phyloP scores from a whole-genome alignment of 2,888 invertebrate species.

The Pollenia griseotomentosa region DNA sequence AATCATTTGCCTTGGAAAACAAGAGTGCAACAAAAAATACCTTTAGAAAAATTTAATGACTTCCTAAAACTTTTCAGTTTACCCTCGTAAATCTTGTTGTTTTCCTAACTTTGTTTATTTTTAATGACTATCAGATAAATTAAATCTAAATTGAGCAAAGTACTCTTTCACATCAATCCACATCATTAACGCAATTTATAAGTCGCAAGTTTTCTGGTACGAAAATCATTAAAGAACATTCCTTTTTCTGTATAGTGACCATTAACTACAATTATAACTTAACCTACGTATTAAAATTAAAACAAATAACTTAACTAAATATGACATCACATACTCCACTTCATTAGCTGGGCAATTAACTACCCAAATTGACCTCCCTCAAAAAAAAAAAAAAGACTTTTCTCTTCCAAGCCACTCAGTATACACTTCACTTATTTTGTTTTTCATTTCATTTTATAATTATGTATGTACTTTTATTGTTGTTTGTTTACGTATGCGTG shows the following conservation, averaged over 20 bases:
- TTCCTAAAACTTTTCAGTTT: background rate
- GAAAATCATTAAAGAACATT: background rate
- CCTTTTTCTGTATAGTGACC: background rate
- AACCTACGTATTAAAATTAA: background rate
- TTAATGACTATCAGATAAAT: background rate
- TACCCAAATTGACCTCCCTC: slow-evolving; percentile 24
- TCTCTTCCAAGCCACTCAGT: background rate
- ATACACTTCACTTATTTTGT: slow-evolving; percentile 28
- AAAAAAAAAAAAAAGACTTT: background rate
- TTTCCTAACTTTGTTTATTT: background rate
- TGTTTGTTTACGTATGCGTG: slow-evolving; percentile 36
- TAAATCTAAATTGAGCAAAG: background rate
- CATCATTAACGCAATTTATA: background rate
- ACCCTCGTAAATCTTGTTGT: background rate
- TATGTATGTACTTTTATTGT: background rate
- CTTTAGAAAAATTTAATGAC: no score
- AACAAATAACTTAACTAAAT: slow-evolving; percentile 5
- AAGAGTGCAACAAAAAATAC: no score
- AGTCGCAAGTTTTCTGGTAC: background rate
- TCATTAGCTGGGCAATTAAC: slow-evolving; percentile 50
- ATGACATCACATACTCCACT: slow-evolving; percentile 35
- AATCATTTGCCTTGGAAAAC: no score
- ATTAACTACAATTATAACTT: background rate
- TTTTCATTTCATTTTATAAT: slow-evolving; percentile 7
- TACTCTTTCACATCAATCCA: background rate